Evolutionary conservation across 2,113 vertebrate species (phyloP), one percentile per base, ranked within the genome.

Genomic region (Elaphurus davidianus): DNA sequence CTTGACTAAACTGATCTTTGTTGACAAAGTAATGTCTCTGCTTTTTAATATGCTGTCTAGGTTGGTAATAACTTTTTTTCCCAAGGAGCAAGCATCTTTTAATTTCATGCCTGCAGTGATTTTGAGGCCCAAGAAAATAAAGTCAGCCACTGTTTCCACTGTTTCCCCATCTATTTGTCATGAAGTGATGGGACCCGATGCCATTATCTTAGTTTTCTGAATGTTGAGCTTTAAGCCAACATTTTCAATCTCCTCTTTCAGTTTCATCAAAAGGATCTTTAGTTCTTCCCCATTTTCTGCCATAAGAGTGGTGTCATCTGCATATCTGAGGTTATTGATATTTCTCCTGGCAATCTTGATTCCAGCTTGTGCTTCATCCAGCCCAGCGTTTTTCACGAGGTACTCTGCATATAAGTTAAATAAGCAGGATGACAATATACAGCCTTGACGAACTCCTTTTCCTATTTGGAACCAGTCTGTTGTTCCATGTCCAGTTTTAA

Each of bases 351-450:
- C 4, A 67, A 3, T 36, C 19, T 67, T 36, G 2, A 36, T 67
- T 36, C 33, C 8, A 67, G 2, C 64, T 67, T 67, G 33, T 36
- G 64, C 33, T 36, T 67, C 64, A 21, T 67, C 17, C 64, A 67
- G 16, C 64, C 64, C 8, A 67, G 17, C 0, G 0, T 21, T 67
- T 67, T 2, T 11, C 5, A 67, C 5, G 4, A 21, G 36, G 64
- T 36, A 67, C 17, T 36, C 64, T 67, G 33, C 9, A 67, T 67
- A 33, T 33, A 67, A 67, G 16, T 67, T 67, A 67, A 36, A 36
- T 21, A 67, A 67, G 64, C 17, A 67, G 17, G 17, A 33, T 19
- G 4, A 67, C n/a, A 67, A 67, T 36, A 67, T 67, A 36, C 9
- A 36, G 64, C n/a, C 17, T 36, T 67, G 64, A 36, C 17, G 11